Evolutionary conservation across 2,888 invertebrate species (phyloP).

Genomic region (Drosophila affinis): DNA sequence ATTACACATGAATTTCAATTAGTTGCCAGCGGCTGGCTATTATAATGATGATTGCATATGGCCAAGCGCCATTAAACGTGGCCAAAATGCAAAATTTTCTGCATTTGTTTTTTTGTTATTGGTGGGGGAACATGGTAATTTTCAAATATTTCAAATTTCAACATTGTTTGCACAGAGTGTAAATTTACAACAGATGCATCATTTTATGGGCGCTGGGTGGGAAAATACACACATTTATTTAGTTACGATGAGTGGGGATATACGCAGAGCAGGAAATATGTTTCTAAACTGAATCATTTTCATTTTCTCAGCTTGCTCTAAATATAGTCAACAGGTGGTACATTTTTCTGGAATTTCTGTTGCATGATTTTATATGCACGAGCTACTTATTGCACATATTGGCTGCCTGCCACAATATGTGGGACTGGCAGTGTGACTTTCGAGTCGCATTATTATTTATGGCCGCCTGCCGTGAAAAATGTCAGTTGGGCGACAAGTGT

Average conservation of each 20-base stretch:
- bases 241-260: not conserved
- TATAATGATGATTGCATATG: conserved; percentile 36
- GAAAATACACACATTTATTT: not conserved
- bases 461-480: conserved; percentile 75
- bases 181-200: not conserved
- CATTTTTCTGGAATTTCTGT: not conserved
- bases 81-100: conserved; percentile 28
- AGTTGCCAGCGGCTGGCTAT: conserved; percentile 33
- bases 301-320: not conserved
- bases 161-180: conserved; percentile 1
- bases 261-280: not conserved
- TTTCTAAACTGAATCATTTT: not conserved
- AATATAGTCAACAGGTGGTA: not conserved
- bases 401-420: conserved; percentile 48
- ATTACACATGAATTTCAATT: conserved; percentile 47
- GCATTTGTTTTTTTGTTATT: conserved; percentile 2
- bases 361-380: not conserved
- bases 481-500: conserved; percentile 75
- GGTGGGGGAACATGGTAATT: not conserved
- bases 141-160: not conserved
- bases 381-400: conserved; percentile 7
- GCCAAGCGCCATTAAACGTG: conserved; percentile 20
- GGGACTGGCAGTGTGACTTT: conserved; percentile 52
- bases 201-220: not conserved
- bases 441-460: conserved; percentile 70